Conservation (phyloP, 2,797 vertebrate genomes). For the Lophius americanus region DNA sequence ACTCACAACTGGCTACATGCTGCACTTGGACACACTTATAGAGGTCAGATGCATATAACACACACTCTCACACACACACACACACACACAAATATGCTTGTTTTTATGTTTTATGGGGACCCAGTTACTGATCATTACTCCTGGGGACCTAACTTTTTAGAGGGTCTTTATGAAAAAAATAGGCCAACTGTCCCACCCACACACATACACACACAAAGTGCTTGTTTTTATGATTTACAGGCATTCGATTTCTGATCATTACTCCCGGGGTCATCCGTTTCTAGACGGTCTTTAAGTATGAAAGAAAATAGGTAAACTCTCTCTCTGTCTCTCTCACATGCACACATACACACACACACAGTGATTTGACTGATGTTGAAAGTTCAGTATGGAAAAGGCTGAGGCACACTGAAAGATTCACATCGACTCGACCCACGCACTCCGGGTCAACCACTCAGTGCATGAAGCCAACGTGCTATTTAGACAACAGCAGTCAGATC, state of each 20-base stretch:
- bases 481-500: conserved; percentile 38
- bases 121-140: too few relatives aligned
- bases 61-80: background rate
- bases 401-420: conserved; percentile 25
- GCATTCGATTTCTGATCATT: too few relatives aligned
- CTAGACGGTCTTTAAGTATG: too few relatives aligned
- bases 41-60: conserved; percentile 1
- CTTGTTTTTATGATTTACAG: too few relatives aligned
- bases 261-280: too few relatives aligned
- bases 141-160: too few relatives aligned
- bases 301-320: background rate
- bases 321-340: background rate
- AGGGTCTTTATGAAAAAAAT: too few relatives aligned
- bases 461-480: conserved; percentile 43
- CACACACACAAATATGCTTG: background rate
- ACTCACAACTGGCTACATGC: too few relatives aligned
- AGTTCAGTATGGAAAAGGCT: conserved; percentile 33
- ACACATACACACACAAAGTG: conserved; percentile 2
- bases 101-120: too few relatives aligned
- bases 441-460: conserved; percentile 13
- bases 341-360: background rate
- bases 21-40: too few relatives aligned
- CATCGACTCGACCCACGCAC: conserved; percentile 20
- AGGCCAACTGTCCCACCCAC: background rate
- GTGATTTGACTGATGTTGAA: conserved; percentile 31